Base-by-base conservation (phyloP, 2,113 vertebrate genomes). In the Leptodactylus fuscus region DNA sequence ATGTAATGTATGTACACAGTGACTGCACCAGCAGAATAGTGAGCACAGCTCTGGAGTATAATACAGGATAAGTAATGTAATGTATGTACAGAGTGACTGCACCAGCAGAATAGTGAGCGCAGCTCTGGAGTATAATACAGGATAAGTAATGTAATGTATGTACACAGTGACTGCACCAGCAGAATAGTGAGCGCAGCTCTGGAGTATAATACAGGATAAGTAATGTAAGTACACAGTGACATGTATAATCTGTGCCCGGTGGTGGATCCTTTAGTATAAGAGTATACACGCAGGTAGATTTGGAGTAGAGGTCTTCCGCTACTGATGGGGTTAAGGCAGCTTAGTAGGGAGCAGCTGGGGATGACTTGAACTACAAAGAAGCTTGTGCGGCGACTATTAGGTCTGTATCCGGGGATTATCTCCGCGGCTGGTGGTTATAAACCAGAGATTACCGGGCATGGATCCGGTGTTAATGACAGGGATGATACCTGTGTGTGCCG, bases 371-470 rank as follows among this genome's bases (percentile, higher is more conserved):
- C 87, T 89, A 86, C 69, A 38, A 5, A 62, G 87, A 15, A 0
- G 0, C 18, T 86, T 67, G n/a, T 86, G 83, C 73, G 38, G 80
- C 46, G 53, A 51, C n/a, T 49, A 60, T 44, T 27, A 85, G 58
- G 49, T n/a, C 88, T 88, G 38, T 75, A 81, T 22, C 55, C 65
- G 44, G 36, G 36, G 87, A 65, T 55, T 69, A 83, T 87, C 84
- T 88, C 75, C 32, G 3, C 62, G 82, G 62, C 79, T 15, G 78
- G 60, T 88, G 76, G 78, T 81, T 36, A 41, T 83, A 49, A 0
- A 0, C 60, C 85, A 81, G 70, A 44, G 89, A 1, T 44, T 81
- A 69, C 70, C 51, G 81, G 34, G 38, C 65, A 24, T 55, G 69
- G 77, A 38, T 55, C 51, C 75, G 89, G 73, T 78, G 51, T 65